These are phyloP conservation scores for Pediacus dermestoides DNA, from an alignment of 2,888 invertebrate genomes.

Conservation along the genomic window DNA sequence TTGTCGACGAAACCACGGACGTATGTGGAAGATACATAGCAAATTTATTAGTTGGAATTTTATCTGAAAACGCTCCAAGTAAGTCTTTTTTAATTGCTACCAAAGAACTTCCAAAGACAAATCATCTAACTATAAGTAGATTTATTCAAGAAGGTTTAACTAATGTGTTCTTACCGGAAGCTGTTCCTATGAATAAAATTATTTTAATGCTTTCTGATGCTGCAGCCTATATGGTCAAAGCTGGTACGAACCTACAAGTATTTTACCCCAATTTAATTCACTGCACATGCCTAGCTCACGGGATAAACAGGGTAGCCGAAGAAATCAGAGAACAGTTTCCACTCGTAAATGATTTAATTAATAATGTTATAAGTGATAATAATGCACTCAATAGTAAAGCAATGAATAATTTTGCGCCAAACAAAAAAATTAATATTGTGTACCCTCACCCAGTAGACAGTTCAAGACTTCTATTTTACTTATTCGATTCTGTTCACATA, in stretches of 20 bases:
- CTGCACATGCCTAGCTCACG: constrained; percentile 34
- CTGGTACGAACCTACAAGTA: neutral
- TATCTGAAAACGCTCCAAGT: neutral
- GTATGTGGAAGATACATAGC: constrained; percentile 4
- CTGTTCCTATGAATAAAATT: neutral
- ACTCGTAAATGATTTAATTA: constrained; percentile 29
- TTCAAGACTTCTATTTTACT: too few relatives aligned
- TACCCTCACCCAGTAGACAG: too few relatives aligned
- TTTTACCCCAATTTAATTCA: constrained; percentile 24
- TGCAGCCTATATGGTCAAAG: neutral
- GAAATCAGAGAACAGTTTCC: constrained; percentile 24
- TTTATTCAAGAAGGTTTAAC: neutral
- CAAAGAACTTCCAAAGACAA: neutral
- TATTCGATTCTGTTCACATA: too few relatives aligned
- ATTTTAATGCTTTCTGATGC: neutral
- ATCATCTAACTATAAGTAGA: neutral
- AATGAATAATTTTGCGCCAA: too few relatives aligned
- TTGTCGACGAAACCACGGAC: too few relatives aligned
- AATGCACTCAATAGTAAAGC: too few relatives aligned
- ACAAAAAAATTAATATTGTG: too few relatives aligned
- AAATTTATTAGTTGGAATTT: neutral
- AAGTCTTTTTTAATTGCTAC: neutral
- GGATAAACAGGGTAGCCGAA: constrained; percentile 32
- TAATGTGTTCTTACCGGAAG: neutral
- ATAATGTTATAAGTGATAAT: too few relatives aligned